These are phyloP conservation scores for Odobenus rosmarus DNA, from an alignment of 2,113 vertebrate species.

Conservation along the genomic window DNA sequence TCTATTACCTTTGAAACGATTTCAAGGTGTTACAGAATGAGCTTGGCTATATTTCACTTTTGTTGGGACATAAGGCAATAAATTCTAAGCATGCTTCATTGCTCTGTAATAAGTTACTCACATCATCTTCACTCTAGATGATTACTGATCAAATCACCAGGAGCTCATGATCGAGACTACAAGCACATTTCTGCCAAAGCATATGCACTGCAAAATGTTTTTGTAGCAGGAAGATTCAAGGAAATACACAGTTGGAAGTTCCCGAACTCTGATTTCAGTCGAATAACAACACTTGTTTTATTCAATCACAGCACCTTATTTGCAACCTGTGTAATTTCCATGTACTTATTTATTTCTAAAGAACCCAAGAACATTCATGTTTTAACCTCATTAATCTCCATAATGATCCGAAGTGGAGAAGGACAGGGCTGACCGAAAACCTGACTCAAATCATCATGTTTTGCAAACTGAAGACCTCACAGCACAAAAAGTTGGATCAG, in stretches of 20 bases:
- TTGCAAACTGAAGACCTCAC: neutral
- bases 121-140: neutral
- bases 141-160: neutral
- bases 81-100: slow-evolving; percentile 36
- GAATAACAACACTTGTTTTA: neutral
- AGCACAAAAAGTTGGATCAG: neutral
- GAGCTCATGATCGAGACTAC: neutral
- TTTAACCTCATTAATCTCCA: neutral
- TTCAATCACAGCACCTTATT: neutral
- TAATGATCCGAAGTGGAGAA: neutral
- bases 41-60: slow-evolving; percentile 26
- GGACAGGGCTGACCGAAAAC: neutral
- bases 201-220: neutral
- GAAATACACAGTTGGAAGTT: neutral
- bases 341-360: neutral
- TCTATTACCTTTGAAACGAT: slow-evolving; percentile 33
- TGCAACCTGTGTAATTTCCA: neutral
- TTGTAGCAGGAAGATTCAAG: neutral
- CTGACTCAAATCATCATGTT: neutral
- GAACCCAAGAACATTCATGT: neutral
- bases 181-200: neutral
- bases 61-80: slow-evolving; percentile 34
- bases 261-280: neutral
- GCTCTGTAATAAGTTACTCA: slow-evolving; percentile 40
- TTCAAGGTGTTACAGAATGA: slow-evolving; percentile 42